phyloP scores from a whole-genome alignment of 2,797 vertebrate species.

The Amblyraja radiata region DNA sequence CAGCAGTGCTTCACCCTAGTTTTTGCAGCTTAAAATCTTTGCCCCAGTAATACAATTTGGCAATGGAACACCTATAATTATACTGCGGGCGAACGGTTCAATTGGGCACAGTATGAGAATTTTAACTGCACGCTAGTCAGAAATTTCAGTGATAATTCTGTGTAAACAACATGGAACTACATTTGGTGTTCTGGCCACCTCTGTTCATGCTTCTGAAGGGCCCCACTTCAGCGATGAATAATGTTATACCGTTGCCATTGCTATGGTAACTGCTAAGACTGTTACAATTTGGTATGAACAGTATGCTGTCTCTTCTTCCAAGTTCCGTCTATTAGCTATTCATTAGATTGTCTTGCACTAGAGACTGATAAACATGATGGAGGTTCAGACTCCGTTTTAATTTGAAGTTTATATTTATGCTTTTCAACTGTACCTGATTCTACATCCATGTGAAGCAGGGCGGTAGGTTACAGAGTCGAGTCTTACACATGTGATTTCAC shows the following conservation, averaged over 20 bases:
- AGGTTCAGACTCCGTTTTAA: conserved; percentile 13
- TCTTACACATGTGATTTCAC: not conserved
- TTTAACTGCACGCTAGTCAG: not conserved
- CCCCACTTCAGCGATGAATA: conserved; percentile 6
- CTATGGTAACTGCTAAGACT: conserved; percentile 17
- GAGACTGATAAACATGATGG: not conserved
- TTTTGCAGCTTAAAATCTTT: not conserved
- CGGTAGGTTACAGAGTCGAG: not conserved
- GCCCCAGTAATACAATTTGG: not conserved
- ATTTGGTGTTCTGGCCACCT: conserved; percentile 26
- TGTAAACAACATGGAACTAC: not conserved
- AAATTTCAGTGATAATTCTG: conserved; percentile 19
- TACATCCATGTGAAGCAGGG: not conserved
- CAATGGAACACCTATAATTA: not conserved
- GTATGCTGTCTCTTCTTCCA: not conserved
- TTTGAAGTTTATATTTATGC: not conserved
- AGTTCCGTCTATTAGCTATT: conserved; percentile 10
- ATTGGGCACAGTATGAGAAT: conserved; percentile 14
- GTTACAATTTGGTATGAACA: conserved; percentile 3
- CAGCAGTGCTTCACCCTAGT: not conserved
- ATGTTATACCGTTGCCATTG: not conserved
- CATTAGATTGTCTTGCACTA: conserved; percentile 26
- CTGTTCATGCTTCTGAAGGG: not conserved
- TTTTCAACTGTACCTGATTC: not conserved
- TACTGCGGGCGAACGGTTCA: not conserved